Conservation (phyloP, 1,140 invertebrate species). For the Acyrthosiphon pisum region DNA sequence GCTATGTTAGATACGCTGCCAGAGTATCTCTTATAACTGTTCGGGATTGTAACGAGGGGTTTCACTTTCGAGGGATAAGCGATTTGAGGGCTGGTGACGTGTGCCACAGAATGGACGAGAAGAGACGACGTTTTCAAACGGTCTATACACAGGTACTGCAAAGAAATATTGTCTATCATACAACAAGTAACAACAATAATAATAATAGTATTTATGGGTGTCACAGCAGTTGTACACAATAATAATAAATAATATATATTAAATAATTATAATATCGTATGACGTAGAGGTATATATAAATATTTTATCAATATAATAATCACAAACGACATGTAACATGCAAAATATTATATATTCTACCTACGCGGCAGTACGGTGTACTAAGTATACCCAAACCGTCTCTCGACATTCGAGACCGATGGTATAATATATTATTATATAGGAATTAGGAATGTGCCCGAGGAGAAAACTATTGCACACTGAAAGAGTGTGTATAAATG, state of each 20-base stretch:
- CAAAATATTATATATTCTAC: neutral
- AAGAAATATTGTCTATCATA: neutral
- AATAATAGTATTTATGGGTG: neutral
- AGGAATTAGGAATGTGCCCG: neutral
- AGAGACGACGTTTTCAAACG: neutral
- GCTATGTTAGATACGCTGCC: neutral
- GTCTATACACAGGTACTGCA: too few species aligned
- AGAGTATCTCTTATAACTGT: neutral
- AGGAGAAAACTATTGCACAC: neutral
- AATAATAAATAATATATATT: neutral
- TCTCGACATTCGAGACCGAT: neutral
- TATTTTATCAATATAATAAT: neutral
- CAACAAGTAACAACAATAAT: neutral
- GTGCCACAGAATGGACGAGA: neutral
- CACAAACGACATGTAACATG: neutral
- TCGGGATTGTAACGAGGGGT: neutral
- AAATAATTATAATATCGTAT: neutral
- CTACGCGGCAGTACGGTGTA: neutral
- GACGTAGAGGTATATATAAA: neutral
- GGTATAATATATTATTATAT: neutral
- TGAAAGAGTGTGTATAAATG: neutral
- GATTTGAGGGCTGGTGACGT: neutral
- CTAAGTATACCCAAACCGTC: neutral
- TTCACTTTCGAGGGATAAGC: neutral
- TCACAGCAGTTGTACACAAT: neutral